Evolutionary conservation across 2,888 invertebrate genomes (phyloP), one percentile per base, ranked within the genome.

Genomic region (Zaprionus bogoriensis): DNA sequence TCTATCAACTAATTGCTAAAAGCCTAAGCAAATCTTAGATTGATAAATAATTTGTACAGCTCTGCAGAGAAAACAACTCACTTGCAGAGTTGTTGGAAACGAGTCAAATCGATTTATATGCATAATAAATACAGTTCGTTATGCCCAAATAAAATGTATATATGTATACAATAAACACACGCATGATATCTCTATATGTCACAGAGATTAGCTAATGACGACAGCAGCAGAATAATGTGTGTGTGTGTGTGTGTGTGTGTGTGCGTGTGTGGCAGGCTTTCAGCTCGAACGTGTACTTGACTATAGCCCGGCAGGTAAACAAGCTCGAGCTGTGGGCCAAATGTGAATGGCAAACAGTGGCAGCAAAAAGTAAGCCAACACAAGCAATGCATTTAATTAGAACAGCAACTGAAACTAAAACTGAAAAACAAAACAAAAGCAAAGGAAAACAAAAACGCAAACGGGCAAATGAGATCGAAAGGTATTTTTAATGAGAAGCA

Each of bases 331-430:
- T 39, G 14, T 12, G 32, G 30, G n/a, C 30, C 47, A 44, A 57
- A 44, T 20, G 38, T 51, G 44, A 22, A 41, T 3, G 19, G 17
- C 10, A 32, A 67, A 67, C 48, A 61, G 41, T 54, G 28, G 19
- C 27, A 42, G 46, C 25, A 39, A 71, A 63, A 52, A 53, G 50
- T 27, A 28, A 48, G 42, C 30, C 52, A 57, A 54, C 51, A 45
- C 22, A 25, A 32, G 39, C 47, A 70, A 71, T 74, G 70, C 70
- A 80, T 74, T 67, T 67, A 67, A 79, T 75, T 67, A 68, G 53
- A 70, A 62, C 14, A 19, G 2, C 32, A 44, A 36, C 48, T 6
- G 23, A 41, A 44, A 45, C 27, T 0, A 1, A 3, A 32, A 36
- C 7, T 3, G 61, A 70, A 25, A 27, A 2, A 4, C 32, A 42